Conservation (phyloP, 1,140 invertebrate species). For the Cylas formicarius region DNA sequence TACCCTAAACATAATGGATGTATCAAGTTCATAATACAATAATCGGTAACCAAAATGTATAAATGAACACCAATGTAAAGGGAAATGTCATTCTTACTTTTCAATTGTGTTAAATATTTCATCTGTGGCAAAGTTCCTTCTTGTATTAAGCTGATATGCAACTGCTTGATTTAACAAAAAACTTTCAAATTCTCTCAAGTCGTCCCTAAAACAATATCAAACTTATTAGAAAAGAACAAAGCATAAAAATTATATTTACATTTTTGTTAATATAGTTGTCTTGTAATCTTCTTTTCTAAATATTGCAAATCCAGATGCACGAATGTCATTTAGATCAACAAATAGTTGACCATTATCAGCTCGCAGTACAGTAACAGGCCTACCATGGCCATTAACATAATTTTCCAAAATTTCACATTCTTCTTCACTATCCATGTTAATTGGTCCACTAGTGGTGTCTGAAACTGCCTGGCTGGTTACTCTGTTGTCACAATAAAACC, state of each 20-base stretch:
- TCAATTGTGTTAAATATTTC: constrained; percentile 23
- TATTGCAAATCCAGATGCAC: constrained; percentile 23
- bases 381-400: constrained; percentile 22
- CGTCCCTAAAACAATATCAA: constrained; percentile 1
- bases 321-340: constrained; percentile 22
- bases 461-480: no score
- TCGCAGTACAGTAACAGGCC: constrained; percentile 12
- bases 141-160: constrained; percentile 15
- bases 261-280: constrained; percentile 3
- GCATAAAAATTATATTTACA: constrained; percentile 1
- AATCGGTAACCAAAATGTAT: not conserved
- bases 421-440: constrained; percentile 5
- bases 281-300: constrained; percentile 20
- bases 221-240: not conserved
- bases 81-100: constrained; percentile 15
- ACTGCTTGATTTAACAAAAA: constrained; percentile 19
- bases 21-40: not conserved
- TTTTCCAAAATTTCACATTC: constrained; percentile 6
- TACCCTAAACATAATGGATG: not conserved
- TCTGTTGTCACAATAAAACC: not conserved
- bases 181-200: constrained; percentile 13
- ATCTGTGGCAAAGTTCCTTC: constrained; percentile 15
- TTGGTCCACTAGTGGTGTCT: no score
- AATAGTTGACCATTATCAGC: constrained; percentile 17
- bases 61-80: not conserved